Evolutionary conservation across 1,140 invertebrate species (phyloP).

Genomic region (Lasaia peninsularis): DNA sequence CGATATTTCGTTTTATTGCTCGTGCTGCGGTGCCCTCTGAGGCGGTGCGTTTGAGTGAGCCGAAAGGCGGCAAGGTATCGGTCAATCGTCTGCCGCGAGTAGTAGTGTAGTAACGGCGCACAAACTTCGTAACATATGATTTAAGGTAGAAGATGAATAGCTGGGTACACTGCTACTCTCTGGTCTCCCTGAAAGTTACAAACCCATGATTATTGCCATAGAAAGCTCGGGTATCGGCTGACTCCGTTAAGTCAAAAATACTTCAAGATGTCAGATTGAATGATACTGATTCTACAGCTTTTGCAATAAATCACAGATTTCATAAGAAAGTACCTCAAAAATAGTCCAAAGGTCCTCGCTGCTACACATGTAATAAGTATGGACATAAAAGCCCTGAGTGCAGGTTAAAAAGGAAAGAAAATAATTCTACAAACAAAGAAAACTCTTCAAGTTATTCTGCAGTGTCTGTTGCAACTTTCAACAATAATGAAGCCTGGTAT

Average conservation of each 20-base stretch:
- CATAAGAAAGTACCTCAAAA: slow-evolving; percentile 2
- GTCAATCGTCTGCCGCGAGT: no score
- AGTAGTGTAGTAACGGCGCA: no score
- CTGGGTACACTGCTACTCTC: neutral
- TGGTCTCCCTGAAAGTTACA: neutral
- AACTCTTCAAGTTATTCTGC: neutral
- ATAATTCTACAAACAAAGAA: neutral
- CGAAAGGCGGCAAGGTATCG: no score
- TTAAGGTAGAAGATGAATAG: neutral
- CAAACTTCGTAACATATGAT: neutral
- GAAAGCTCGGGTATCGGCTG: neutral
- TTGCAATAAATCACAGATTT: neutral
- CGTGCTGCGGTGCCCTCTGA: no score
- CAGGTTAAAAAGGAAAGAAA: slow-evolving; percentile 22
- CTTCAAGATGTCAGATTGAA: neutral
- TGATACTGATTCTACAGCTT: neutral
- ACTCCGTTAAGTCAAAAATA: neutral
- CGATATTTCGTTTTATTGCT: no score
- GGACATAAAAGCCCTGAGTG: slow-evolving; percentile 32
- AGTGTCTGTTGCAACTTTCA: neutral
- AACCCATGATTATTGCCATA: neutral
- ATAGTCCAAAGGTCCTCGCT: slow-evolving; percentile 28
- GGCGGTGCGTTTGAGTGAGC: no score
- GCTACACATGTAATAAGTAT: slow-evolving; percentile 32
- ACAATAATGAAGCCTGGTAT: slow-evolving; percentile 11